Conservation (phyloP, 1,140 invertebrate species). For the Saxidomus purpurata region DNA sequence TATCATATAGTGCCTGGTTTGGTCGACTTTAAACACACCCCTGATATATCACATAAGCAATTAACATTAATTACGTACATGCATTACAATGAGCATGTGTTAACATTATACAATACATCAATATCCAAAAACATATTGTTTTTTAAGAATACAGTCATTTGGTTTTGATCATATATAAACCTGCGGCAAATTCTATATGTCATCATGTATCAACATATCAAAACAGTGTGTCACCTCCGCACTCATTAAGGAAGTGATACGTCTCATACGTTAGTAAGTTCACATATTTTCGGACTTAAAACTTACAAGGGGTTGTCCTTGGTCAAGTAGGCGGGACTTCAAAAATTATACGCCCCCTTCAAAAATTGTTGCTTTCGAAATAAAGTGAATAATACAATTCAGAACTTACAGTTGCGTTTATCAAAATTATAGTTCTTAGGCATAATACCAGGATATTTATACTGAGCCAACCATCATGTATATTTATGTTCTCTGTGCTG, state of each 20-base stretch:
- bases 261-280: not conserved
- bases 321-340: not conserved
- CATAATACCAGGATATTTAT: conserved; percentile 11
- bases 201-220: not conserved
- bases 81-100: too few relatives aligned
- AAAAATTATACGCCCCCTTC: not conserved
- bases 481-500: not conserved
- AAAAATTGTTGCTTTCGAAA: not conserved
- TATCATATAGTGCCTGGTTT: too few relatives aligned
- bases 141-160: too few relatives aligned
- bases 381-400: too few relatives aligned
- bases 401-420: not conserved
- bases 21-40: too few relatives aligned
- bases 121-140: too few relatives aligned
- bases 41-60: too few relatives aligned
- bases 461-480: not conserved
- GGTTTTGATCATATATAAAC: not conserved
- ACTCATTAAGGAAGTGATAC: not conserved
- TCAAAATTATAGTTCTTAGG: not conserved
- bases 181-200: not conserved
- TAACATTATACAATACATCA: too few relatives aligned
- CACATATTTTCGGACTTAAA: not conserved
- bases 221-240: not conserved
- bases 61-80: too few relatives aligned
- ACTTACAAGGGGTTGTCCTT: not conserved